phyloP scores from a whole-genome alignment of 2,797 vertebrate species.

The Cossypha caffra region DNA sequence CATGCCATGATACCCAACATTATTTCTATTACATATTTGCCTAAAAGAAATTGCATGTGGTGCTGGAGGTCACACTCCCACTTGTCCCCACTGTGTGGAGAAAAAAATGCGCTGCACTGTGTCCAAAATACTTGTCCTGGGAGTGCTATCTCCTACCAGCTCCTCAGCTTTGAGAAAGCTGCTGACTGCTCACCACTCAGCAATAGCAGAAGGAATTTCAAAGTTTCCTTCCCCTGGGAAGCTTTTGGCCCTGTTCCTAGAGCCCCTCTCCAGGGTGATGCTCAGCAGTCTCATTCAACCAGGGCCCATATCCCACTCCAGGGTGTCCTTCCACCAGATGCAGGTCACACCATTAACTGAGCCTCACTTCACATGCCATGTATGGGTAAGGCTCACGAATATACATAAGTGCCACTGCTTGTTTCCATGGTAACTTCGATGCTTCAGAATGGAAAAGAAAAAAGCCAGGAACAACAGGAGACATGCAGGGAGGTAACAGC shows the following conservation, averaged over 20 bases:
- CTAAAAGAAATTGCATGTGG: neutral
- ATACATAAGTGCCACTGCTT: slow-evolving; percentile 6
- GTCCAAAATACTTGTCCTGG: neutral
- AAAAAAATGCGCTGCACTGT: neutral
- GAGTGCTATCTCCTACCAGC: neutral
- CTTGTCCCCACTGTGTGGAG: neutral
- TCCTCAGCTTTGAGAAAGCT: neutral
- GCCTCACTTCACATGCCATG: slow-evolving; percentile 12
- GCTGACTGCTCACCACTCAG: neutral
- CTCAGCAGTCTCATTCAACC: neutral
- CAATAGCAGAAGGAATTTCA: neutral
- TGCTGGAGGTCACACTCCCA: slow-evolving; percentile 9
- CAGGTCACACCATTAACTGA: slow-evolving; percentile 19
- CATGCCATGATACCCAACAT: neutral
- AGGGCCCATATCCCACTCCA: neutral
- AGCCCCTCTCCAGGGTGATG: accelerated
- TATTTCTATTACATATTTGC: neutral
- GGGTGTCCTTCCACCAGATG: neutral
- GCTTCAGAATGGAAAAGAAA: slow-evolving; percentile 57
- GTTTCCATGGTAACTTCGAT: slow-evolving; percentile 75
- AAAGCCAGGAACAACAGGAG: slow-evolving; percentile 1
- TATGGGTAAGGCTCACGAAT: slow-evolving; percentile 9
- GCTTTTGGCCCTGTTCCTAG: accelerated
- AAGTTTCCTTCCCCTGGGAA: neutral
- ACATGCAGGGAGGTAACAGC: neutral